These are phyloP conservation scores for Smutsia gigantea DNA, from an alignment of 2,797 vertebrate species.

Conservation along the genomic window DNA sequence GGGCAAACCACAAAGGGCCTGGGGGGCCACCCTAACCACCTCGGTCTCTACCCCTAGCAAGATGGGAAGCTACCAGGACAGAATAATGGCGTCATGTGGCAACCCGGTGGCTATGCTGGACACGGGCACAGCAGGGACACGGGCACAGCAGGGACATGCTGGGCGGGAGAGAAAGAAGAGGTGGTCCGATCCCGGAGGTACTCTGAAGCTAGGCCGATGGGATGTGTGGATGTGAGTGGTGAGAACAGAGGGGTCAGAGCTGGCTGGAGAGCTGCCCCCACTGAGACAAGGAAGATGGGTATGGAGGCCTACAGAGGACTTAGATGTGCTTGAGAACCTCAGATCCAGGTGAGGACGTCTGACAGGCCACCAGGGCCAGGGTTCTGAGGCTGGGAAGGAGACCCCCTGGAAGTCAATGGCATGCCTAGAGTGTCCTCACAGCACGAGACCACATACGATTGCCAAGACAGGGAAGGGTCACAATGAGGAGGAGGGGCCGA, in stretches of 20 bases:
- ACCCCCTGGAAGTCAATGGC: neutral
- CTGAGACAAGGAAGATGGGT: neutral
- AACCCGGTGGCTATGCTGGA: neutral
- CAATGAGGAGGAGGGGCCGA: fast-evolving
- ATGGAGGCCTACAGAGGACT: neutral
- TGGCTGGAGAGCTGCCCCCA: neutral
- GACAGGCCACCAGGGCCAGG: neutral
- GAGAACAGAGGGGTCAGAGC: neutral
- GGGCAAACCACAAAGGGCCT: no score
- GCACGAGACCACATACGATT: neutral
- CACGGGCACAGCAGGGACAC: fast-evolving
- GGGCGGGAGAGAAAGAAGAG: neutral
- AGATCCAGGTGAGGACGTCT: no score
- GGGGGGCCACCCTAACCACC: neutral
- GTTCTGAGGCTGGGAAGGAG: no score
- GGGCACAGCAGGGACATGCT: no score
- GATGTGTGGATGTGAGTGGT: neutral
- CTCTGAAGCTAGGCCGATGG: no score
- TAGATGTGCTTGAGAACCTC: no score
- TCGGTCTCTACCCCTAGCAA: neutral
- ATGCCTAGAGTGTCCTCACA: no score
- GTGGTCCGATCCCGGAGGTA: fast-evolving
- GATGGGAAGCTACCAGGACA: neutral
- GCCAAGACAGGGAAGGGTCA: neutral
- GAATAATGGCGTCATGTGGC: neutral